phyloP scores from a whole-genome alignment of 2,888 invertebrate genomes.

The Lasioglossum malachurum region DNA sequence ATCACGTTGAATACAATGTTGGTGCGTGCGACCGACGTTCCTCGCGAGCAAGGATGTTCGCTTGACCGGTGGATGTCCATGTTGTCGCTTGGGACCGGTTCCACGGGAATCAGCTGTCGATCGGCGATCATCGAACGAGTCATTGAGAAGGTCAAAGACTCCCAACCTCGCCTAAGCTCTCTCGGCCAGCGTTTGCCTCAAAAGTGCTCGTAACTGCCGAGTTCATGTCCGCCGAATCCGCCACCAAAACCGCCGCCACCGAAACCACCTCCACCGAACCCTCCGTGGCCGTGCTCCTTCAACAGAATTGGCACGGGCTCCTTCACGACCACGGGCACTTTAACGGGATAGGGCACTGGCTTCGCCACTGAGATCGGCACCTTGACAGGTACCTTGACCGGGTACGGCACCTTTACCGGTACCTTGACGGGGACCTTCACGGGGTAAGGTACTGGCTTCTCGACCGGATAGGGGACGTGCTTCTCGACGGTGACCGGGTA shows the following conservation, averaged over 20 bases:
- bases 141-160: slow-evolving; percentile 49
- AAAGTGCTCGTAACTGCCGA: slow-evolving; percentile 63
- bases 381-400: slow-evolving; percentile 80
- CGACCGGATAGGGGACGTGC: slow-evolving; percentile 79
- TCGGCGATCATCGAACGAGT: slow-evolving; percentile 24
- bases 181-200: slow-evolving; percentile 43
- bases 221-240: slow-evolving; percentile 62
- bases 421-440: slow-evolving; percentile 79
- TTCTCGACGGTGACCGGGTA: slow-evolving; percentile 81
- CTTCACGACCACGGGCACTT: slow-evolving; percentile 78
- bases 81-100: background rate
- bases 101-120: slow-evolving; percentile 25
- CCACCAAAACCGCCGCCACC: slow-evolving; percentile 56
- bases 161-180: slow-evolving; percentile 21
- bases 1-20: slow-evolving; percentile 68
- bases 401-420: slow-evolving; percentile 79
- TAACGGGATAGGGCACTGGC: slow-evolving; percentile 79
- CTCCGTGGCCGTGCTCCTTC: slow-evolving; percentile 69
- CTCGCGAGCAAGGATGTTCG: slow-evolving; percentile 22
- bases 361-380: slow-evolving; percentile 76
- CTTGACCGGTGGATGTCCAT: background rate
- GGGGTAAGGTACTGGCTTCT: slow-evolving; percentile 78
- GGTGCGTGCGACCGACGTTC: slow-evolving; percentile 49
- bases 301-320: slow-evolving; percentile 76
- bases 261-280: slow-evolving; percentile 64